A percentile compares a stretch with the other conserved stretches of the same genome.
phyloP scores from a whole-genome alignment of 2,113 vertebrate genomes.

The Pyxicephalus adspersus region DNA sequence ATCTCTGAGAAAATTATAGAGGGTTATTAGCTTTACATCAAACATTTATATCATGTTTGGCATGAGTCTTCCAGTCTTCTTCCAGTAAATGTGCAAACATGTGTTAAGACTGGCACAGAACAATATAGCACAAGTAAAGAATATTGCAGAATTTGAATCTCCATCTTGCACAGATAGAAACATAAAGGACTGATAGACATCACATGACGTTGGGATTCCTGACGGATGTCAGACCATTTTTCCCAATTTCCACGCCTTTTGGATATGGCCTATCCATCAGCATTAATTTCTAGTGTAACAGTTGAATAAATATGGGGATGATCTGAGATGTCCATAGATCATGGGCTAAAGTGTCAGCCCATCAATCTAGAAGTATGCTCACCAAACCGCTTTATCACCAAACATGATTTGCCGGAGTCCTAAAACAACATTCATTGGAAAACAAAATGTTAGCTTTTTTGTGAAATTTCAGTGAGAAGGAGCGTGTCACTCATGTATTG shows the following conservation, averaged over 20 bases:
- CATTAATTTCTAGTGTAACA: background rate
- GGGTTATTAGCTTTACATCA: no score
- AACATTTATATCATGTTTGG: no score
- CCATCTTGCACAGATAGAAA: background rate
- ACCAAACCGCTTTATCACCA: background rate
- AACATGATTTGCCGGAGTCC: background rate
- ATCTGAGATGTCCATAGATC: background rate
- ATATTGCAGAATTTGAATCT: background rate
- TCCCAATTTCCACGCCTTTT: background rate
- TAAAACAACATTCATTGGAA: constrained; percentile 1
- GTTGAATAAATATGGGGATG: background rate
- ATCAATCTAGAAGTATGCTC: background rate
- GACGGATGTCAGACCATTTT: background rate
- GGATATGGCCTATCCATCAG: background rate
- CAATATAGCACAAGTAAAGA: no score
- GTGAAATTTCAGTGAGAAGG: no score
- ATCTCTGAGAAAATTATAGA: no score
- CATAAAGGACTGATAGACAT: background rate
- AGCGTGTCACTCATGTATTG: no score
- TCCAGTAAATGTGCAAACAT: no score
- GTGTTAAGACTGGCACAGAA: no score
- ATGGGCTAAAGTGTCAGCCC: background rate
- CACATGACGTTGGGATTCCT: no score
- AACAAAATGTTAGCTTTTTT: background rate
- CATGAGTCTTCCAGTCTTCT: no score